Base-by-base conservation (phyloP, 2,888 invertebrate species). In the Trachelus tabidus region DNA sequence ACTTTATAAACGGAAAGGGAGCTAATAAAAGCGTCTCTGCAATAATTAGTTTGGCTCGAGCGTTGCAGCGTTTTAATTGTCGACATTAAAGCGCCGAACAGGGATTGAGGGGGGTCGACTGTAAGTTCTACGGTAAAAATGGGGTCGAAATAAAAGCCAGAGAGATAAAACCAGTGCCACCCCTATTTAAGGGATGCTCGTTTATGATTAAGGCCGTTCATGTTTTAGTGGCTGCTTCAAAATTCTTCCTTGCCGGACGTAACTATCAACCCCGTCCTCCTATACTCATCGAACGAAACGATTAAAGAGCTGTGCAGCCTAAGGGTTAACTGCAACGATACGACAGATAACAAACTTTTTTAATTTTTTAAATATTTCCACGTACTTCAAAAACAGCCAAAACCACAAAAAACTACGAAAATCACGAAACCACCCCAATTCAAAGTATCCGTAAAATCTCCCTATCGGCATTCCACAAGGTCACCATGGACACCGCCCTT, bases 1-100 rank as follows among this genome's bases (percentile, higher is more conserved):
- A 71, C 31, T 30, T 71, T 34, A 34, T 71, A 71, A 71, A 71
- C 33, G 71, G 71, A 34, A 34, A 23, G 12, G 12, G 12, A 71
- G 79, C 82, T 80, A 85, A 87, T 87, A 86, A 87, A 87, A 87
- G 83, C 82, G 83, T 84, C 86, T 85, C 81, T 80, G 84, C 82
- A 85, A 89, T 87, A 89, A 89, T 89, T 89, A 88, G 88, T 86
- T 88, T 85, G 79, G 83, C 83, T 82, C 80, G 80, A 80, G 80
- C 80, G 80, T 73, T 79, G 73, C 78, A 81, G 84, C 79, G 79
- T 23, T 89, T 88, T 89, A 89, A 89, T 89, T 88, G 89, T 89
- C 85, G 82, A 83, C 87, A 86, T 89, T 89, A 89, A 89, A 89
- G 84, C 82, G 79, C 78, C 81, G 79, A 80, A 33, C 75, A 79